Evolutionary conservation across 1,140 invertebrate species (phyloP).

Genomic region (Camponotus vicinus): DNA sequence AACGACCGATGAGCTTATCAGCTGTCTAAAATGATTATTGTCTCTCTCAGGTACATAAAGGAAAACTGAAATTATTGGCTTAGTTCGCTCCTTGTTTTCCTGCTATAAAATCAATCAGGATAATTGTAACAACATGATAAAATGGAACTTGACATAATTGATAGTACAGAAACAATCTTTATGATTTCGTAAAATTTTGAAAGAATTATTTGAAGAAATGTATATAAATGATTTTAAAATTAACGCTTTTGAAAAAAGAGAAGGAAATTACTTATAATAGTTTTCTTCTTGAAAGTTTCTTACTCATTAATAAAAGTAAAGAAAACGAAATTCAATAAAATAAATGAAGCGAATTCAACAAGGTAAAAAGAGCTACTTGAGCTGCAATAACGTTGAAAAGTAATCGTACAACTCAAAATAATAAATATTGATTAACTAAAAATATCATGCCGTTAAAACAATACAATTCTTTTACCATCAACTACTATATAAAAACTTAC

Average conservation of each 20-base stretch:
- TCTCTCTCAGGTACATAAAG: constrained; percentile 8
- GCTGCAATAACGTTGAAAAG: constrained; percentile 26
- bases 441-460: not conserved
- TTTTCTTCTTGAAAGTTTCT: too few relatives aligned
- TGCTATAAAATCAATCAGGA: not conserved
- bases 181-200: not conserved
- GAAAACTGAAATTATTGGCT: constrained; percentile 24
- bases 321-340: constrained; percentile 9
- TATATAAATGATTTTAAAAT: too few relatives aligned
- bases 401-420: not conserved
- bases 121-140: constrained; percentile 3
- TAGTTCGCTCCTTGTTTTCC: not conserved
- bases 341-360: constrained; percentile 18
- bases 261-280: too few relatives aligned
- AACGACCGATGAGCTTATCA: constrained; percentile 40
- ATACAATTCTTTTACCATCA: not conserved
- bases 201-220: not conserved
- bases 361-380: not conserved
- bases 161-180: not conserved
- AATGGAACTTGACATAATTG: not conserved
- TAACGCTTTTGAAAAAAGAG: too few relatives aligned
- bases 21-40: constrained; percentile 49
- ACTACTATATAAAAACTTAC: constrained; percentile 87
- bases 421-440: not conserved
- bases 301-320: not conserved